A percentile compares a stretch with the other conserved stretches of the same genome.
These are phyloP conservation scores for Orius insidiosus DNA, from an alignment of 1,140 invertebrate genomes.

Conservation along the genomic window DNA sequence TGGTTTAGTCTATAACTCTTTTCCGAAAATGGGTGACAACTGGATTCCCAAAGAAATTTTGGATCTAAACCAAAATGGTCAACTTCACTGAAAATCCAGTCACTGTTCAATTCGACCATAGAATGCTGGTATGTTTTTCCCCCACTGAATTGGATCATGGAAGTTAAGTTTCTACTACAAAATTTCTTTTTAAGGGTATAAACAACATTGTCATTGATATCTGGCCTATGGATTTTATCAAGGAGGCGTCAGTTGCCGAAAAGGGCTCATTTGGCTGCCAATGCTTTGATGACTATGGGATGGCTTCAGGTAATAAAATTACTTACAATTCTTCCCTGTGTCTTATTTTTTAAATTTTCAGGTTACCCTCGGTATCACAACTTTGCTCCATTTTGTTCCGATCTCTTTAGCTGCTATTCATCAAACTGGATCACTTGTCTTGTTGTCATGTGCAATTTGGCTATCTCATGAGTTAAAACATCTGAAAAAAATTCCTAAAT, in stretches of 20 bases:
- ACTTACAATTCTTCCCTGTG: constrained; percentile 2
- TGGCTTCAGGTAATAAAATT: constrained; percentile 40
- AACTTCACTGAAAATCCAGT: constrained; percentile 97
- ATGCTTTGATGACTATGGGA: constrained; percentile 51
- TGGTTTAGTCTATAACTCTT: constrained; percentile 93
- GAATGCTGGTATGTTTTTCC: constrained; percentile 51
- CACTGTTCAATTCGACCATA: constrained; percentile 93
- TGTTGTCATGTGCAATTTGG: constrained; percentile 80
- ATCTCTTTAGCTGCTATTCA: constrained; percentile 72
- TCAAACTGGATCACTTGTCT: constrained; percentile 80
- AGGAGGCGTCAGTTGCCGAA: constrained; percentile 53
- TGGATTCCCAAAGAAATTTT: constrained; percentile 90
- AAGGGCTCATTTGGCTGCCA: constrained; percentile 51
- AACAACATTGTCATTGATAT: constrained; percentile 50
- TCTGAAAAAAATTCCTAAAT: constrained; percentile 21
- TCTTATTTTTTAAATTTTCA: constrained; percentile 30
- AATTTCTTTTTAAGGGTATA: constrained; percentile 37
- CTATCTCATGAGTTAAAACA: constrained; percentile 75
- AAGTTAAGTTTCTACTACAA: background rate
- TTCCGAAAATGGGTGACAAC: constrained; percentile 91
- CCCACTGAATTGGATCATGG: no score
- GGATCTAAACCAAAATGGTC: constrained; percentile 47
- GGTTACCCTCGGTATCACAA: constrained; percentile 76
- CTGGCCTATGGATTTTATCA: constrained; percentile 43
- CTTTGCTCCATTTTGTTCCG: constrained; percentile 79